phyloP scores from a whole-genome alignment of 2,888 invertebrate genomes.

The Bruchidius siliquastri region DNA sequence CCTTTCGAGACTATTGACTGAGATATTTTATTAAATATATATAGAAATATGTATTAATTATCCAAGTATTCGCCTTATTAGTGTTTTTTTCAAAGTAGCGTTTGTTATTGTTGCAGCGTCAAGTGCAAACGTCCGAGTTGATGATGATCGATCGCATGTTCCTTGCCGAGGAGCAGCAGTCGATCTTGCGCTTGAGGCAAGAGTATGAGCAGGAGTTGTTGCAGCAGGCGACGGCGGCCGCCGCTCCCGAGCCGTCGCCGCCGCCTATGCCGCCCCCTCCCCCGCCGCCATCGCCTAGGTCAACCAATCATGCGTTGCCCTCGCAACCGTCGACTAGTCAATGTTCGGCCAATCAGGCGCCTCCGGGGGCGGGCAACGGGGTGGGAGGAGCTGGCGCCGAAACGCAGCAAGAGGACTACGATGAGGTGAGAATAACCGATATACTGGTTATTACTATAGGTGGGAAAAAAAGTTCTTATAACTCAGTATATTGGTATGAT shows the following conservation, averaged over 20 bases:
- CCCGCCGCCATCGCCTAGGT: not conserved
- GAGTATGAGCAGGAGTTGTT: slow-evolving; percentile 41
- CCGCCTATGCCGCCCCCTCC: slow-evolving; percentile 9
- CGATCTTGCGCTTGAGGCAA: slow-evolving; percentile 57
- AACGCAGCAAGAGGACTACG: slow-evolving; percentile 48
- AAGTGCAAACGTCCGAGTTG: slow-evolving; percentile 68
- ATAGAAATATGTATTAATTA: no score
- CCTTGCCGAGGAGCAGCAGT: slow-evolving; percentile 65
- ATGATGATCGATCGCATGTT: slow-evolving; percentile 74
- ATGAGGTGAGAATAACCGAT: slow-evolving; percentile 50
- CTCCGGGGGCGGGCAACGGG: not conserved
- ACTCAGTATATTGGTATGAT: no score
- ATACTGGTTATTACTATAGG: no score
- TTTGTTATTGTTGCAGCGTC: slow-evolving; percentile 51
- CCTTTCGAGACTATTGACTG: no score
- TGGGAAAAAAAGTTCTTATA: no score
- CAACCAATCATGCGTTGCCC: not conserved
- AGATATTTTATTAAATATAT: no score
- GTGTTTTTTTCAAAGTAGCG: no score
- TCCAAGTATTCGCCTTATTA: no score
- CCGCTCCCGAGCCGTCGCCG: slow-evolving; percentile 9
- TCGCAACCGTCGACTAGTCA: not conserved
- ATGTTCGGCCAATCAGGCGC: not conserved
- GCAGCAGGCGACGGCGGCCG: slow-evolving; percentile 10
- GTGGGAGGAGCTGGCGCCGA: slow-evolving; percentile 3